Evolutionary conservation across 1,140 invertebrate species (phyloP).

Genomic region (Drosophila gunungcola): DNA sequence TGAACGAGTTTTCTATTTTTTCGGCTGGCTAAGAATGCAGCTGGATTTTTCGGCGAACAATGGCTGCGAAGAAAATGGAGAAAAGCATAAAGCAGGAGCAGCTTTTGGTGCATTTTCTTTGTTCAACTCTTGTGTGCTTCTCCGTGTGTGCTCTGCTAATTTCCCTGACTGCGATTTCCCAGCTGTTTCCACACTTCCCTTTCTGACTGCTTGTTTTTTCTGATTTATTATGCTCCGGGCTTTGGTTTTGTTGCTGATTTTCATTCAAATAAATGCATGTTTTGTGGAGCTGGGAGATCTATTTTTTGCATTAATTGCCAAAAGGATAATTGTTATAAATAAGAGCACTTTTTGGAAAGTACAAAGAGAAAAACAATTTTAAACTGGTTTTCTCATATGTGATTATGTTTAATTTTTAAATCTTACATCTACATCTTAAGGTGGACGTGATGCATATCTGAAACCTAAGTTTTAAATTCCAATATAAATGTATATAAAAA

Average conservation of each 20-base stretch:
- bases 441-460: too few relatives aligned
- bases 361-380: neutral
- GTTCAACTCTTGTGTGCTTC: slow-evolving; percentile 22
- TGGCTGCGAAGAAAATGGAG: neutral
- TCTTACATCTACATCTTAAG: too few relatives aligned
- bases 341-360: neutral
- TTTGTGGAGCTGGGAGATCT: neutral
- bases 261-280: slow-evolving; percentile 16
- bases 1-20: slow-evolving; percentile 29
- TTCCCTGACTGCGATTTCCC: slow-evolving; percentile 39
- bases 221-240: slow-evolving; percentile 35
- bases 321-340: neutral
- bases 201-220: slow-evolving; percentile 21
- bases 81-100: neutral
- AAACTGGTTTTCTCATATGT: too few relatives aligned
- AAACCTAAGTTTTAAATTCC: too few relatives aligned
- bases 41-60: slow-evolving; percentile 15
- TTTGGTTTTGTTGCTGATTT: slow-evolving; percentile 39
- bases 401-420: too few relatives aligned
- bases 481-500: too few relatives aligned
- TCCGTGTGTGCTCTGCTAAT: slow-evolving; percentile 29
- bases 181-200: slow-evolving; percentile 21
- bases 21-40: neutral
- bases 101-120: slow-evolving; percentile 26
- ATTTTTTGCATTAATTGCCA: slow-evolving; percentile 3